These are phyloP conservation scores for Caenorhabditis japonica DNA, from an alignment of 2,888 invertebrate species.

Conservation along the genomic window DNA sequence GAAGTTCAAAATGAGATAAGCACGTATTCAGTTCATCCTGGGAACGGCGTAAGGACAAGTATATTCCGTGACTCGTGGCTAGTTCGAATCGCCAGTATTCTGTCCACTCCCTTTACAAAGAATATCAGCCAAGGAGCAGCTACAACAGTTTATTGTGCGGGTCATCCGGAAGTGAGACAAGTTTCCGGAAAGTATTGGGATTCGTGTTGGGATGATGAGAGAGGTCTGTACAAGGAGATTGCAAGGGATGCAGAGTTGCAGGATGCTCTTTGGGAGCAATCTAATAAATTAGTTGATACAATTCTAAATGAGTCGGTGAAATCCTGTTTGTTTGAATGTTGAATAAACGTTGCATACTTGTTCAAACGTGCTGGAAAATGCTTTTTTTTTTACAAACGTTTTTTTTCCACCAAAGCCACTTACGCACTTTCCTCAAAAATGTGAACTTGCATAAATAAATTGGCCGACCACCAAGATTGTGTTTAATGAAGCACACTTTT, in stretches of 20 bases:
- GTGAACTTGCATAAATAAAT: too few species aligned
- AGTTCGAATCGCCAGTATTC: slow-evolving; percentile 6
- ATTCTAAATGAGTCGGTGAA: too few species aligned
- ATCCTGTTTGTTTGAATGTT: too few species aligned
- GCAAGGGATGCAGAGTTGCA: slow-evolving; percentile 81
- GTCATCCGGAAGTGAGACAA: slow-evolving; percentile 85
- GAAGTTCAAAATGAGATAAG: slow-evolving; percentile 61
- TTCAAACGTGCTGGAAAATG: too few species aligned
- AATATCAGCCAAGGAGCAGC: slow-evolving; percentile 94
- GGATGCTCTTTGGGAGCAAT: slow-evolving; percentile 68
- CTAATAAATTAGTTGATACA: slow-evolving; percentile 52
- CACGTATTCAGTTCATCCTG: slow-evolving; percentile 88
- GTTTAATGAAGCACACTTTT: too few species aligned
- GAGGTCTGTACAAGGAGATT: slow-evolving; percentile 52
- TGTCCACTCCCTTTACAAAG: slow-evolving; percentile 90
- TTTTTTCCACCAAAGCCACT: too few species aligned
- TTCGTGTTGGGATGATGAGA: slow-evolving; percentile 84
- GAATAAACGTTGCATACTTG: too few species aligned
- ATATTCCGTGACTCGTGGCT: slow-evolving; percentile 12
- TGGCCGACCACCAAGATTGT: too few species aligned
- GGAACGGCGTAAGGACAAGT: slow-evolving; percentile 85
- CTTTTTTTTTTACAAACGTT: too few species aligned
- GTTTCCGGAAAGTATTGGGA: slow-evolving; percentile 88
- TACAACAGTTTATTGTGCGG: slow-evolving; percentile 89
- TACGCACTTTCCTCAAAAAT: too few species aligned